A percentile compares a stretch with the other conserved stretches of the same genome.
These are phyloP conservation scores for Ornithorhynchus anatinus DNA, from an alignment of 2,113 vertebrate species.

Conservation along the genomic window DNA sequence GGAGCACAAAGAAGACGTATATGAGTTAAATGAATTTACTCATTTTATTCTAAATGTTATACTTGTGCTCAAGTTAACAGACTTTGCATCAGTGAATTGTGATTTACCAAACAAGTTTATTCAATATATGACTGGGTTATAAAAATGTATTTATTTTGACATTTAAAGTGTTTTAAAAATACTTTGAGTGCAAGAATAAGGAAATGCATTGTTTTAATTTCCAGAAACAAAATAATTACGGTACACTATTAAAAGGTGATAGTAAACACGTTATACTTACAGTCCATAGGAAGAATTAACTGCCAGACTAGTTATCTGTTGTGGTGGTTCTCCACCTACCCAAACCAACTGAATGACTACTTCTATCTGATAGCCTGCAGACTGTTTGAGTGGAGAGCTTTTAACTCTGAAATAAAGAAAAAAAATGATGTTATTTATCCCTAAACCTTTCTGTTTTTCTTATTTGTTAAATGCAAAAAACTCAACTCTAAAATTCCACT, in stretches of 20 bases:
- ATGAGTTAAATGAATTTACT: background rate
- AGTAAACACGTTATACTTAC: slow-evolving; percentile 76
- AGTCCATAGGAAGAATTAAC: slow-evolving; percentile 93
- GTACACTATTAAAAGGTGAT: background rate
- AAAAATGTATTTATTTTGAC: background rate
- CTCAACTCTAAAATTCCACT: no score
- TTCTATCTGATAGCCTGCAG: slow-evolving; percentile 93
- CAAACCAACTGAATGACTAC: slow-evolving; percentile 95
- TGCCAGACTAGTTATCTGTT: slow-evolving; percentile 94
- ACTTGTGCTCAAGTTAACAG: background rate
- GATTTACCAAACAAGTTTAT: background rate
- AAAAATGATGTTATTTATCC: slow-evolving; percentile 12
- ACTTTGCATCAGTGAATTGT: background rate
- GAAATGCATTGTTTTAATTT: background rate
- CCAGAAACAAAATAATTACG: background rate
- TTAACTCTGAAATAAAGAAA: slow-evolving; percentile 85
- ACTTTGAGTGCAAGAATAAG: background rate
- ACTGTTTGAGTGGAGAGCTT: slow-evolving; percentile 93
- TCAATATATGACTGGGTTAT: background rate
- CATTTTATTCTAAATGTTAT: background rate
- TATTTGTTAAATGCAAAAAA: no score
- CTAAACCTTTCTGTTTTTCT: background rate
- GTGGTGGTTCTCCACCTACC: slow-evolving; percentile 96
- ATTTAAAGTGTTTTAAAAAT: background rate
- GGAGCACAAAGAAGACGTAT: background rate